Evolutionary conservation across 2,113 vertebrate species (phyloP).

Genomic region (Sander vitreus): DNA sequence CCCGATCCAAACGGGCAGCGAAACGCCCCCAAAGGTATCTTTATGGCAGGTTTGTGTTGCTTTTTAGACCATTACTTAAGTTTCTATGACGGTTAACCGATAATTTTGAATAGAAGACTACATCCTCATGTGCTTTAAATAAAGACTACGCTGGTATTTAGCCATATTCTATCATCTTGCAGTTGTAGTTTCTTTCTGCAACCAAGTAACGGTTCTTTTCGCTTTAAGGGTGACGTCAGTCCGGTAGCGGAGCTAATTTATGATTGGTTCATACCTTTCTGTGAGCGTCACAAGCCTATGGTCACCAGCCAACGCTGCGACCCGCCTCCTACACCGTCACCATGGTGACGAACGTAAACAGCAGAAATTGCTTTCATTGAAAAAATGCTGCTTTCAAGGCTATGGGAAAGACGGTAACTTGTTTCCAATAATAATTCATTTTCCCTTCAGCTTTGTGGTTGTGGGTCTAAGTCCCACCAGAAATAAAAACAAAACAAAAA

Average conservation of each 20-base stretch:
- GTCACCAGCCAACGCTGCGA: conserved; percentile 47
- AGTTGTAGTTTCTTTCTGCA: conserved; percentile 61
- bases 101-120: not conserved
- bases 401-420: not conserved
- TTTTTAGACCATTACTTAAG: conserved; percentile 3
- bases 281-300: conserved; percentile 53
- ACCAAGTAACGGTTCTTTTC: conserved; percentile 76
- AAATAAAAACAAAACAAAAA: not conserved
- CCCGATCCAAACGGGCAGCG: conserved; percentile 42
- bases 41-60: not conserved
- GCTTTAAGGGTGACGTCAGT: conserved; percentile 85
- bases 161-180: conserved; percentile 37
- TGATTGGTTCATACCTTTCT: conserved; percentile 72
- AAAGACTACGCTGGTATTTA: conserved; percentile 13
- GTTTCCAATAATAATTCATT: not conserved
- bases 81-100: rapidly evolving
- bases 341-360: conserved; percentile 84
- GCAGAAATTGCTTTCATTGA: conserved; percentile 53
- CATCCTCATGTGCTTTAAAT: conserved; percentile 1
- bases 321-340: conserved; percentile 70
- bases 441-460: not conserved
- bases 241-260: not conserved
- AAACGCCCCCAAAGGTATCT: conserved; percentile 56
- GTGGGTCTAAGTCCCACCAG: too few species aligned
- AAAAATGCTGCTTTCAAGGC: conserved; percentile 24